These are phyloP conservation scores for Phoenoteleia sp. DNA, from an alignment of 2,888 invertebrate genomes.

Conservation along the genomic window DNA sequence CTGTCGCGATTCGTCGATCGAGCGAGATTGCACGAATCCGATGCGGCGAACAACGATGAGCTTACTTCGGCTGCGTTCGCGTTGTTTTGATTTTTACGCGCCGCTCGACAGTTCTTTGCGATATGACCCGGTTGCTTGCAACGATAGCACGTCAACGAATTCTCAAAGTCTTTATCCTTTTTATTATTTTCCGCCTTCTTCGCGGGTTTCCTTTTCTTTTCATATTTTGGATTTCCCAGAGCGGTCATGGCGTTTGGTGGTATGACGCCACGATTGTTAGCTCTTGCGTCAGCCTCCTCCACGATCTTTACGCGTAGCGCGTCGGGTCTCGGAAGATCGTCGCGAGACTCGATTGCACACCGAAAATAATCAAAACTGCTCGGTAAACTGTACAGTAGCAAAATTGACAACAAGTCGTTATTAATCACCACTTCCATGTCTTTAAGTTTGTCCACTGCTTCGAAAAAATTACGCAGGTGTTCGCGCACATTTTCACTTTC, in stretches of 20 bases:
- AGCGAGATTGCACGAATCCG: not conserved
- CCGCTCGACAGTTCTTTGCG: not conserved
- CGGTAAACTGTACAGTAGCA: slow-evolving; percentile 37
- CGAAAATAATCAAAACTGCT: slow-evolving; percentile 47
- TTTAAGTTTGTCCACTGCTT: slow-evolving; percentile 54
- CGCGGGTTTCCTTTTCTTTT: not conserved
- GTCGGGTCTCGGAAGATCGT: slow-evolving; percentile 51
- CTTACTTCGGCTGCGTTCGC: slow-evolving; percentile 16
- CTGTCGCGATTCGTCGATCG: not conserved
- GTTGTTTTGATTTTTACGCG: slow-evolving; percentile 35
- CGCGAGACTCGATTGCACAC: slow-evolving; percentile 63
- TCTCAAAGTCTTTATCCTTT: slow-evolving; percentile 5
- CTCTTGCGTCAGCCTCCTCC: slow-evolving; percentile 28
- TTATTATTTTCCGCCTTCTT: not conserved
- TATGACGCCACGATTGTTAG: not conserved
- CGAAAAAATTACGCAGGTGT: slow-evolving; percentile 42
- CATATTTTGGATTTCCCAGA: not conserved
- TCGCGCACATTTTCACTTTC: slow-evolving; percentile 26
- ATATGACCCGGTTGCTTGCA: slow-evolving; percentile 18
- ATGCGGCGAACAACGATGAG: not conserved
- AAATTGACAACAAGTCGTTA: slow-evolving; percentile 26
- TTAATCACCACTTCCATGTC: slow-evolving; percentile 54
- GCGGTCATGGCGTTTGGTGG: slow-evolving; percentile 19
- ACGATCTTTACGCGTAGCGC: slow-evolving; percentile 40
- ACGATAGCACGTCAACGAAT: not conserved